These are phyloP conservation scores for Dolichallabes microphthalmus DNA, from an alignment of 2,113 vertebrate species.

Conservation along the genomic window DNA sequence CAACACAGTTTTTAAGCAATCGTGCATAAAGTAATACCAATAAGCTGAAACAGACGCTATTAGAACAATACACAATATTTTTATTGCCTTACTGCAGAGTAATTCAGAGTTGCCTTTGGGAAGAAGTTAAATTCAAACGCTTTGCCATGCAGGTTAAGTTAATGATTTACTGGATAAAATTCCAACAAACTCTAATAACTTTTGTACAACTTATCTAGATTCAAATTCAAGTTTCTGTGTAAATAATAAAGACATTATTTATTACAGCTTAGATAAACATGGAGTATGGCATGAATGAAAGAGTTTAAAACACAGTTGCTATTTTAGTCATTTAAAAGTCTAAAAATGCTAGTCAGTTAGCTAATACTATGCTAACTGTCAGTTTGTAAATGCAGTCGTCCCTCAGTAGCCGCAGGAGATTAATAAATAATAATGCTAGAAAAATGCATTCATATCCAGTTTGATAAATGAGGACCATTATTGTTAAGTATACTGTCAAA, in stretches of 20 bases:
- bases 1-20: not conserved
- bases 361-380: not conserved
- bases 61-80: not conserved
- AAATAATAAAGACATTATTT: not conserved
- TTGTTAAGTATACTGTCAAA: not conserved
- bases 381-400: not conserved
- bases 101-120: not conserved
- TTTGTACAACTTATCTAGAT: not conserved
- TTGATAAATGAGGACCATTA: not conserved
- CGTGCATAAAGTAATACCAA: not conserved
- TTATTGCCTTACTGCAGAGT: not conserved
- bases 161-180: not conserved
- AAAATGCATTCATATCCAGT: not conserved
- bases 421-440: not conserved
- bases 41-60: not conserved
- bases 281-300: not conserved
- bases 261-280: not conserved
- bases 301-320: not conserved
- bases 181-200: not conserved
- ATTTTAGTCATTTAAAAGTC: not conserved
- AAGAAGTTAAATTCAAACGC: not conserved
- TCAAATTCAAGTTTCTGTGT: not conserved
- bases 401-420: too few species aligned
- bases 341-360: not conserved
- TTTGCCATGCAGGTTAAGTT: not conserved